Conservation (phyloP, 2,888 invertebrate species). For the Rosalia funebris region DNA sequence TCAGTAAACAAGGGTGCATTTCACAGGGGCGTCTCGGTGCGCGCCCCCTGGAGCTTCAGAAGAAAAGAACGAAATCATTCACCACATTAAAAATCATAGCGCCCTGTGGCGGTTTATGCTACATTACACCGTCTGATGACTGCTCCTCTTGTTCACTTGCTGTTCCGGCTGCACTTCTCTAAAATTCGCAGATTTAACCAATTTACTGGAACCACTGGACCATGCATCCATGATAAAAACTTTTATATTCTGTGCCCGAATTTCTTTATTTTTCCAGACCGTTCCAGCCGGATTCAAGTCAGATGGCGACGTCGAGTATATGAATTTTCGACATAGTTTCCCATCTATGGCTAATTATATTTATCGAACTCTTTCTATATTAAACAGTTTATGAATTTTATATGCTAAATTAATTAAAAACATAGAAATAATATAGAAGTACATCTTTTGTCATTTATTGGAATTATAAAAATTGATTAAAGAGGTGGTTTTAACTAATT, state of each 20-base stretch:
- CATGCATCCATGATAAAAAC: constrained; percentile 29
- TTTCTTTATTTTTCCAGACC: constrained; percentile 14
- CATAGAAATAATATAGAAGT: too few relatives aligned
- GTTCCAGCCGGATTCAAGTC: too few relatives aligned
- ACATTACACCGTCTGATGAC: constrained; percentile 59
- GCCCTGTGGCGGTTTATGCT: constrained; percentile 59
- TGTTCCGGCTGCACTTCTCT: constrained; percentile 45
- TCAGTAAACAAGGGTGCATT: constrained; percentile 2
- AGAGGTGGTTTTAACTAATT: too few relatives aligned
- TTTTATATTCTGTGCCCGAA: constrained; percentile 13
- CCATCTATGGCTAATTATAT: too few relatives aligned
- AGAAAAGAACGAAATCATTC: constrained; percentile 50
- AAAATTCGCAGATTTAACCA: constrained; percentile 52
- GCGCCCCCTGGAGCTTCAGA: constrained; percentile 32
- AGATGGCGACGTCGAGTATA: too few relatives aligned
- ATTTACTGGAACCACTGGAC: constrained; percentile 42
- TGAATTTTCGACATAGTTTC: too few relatives aligned
- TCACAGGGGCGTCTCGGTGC: constrained; percentile 1
- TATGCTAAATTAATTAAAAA: too few relatives aligned
- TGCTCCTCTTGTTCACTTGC: constrained; percentile 43
- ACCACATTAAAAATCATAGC: constrained; percentile 61
- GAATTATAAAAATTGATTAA: too few relatives aligned
- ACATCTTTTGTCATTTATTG: too few relatives aligned
- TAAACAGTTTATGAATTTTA: too few relatives aligned
- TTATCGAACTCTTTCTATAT: too few relatives aligned